Evolutionary conservation across 2,113 vertebrate species (phyloP), one percentile per base, ranked within the genome.

Genomic region (Chlorodrepanis virens): DNA sequence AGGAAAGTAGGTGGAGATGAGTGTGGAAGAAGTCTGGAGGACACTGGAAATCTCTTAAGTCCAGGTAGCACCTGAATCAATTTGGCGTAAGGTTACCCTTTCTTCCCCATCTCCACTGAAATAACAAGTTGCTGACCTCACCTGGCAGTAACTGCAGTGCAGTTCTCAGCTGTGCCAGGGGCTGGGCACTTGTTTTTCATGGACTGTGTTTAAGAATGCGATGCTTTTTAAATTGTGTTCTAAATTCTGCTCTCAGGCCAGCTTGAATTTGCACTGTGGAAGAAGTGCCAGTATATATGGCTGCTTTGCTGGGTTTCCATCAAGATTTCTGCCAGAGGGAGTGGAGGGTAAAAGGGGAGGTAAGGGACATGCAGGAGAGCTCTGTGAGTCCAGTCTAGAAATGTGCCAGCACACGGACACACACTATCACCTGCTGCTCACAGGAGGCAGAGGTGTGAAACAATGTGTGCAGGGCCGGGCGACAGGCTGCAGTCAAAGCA

Each of bases 1-100:
- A 84, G 79, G 70, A 94, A 96, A 90, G 64, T 67, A 83, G 93
- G 81, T 54, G 12, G 72, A 75, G 96, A 84, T 33, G 39, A 72
- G 50, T 13, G 69, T 56, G 35, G 63, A 87, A 29, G 3, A n/a
- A 74, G 72, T 33, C 69, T 61, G 85, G 23, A 79, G 47, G 53
- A 70, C 25, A 19, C 68, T 59, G 57, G n/a, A 59, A 90, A 40
- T 56, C 33, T 54, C 52, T 85, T 31, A 31, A 68, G 29, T 40
- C 15, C 39, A 23, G 47, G 54, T 54, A 42, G 27, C 57, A 72
- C 33, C 15, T 77, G 45, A 35, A 57, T 61, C 9, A 53, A 33
- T 90, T 76, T 63, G 50, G 44, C 12, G 16, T 18, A 17, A 42
- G 40, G 25, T 63, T 80, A 31, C 23, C 22, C 31, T 88, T 83